phyloP scores from a whole-genome alignment of 2,888 invertebrate genomes.

The Brenthis daphne region DNA sequence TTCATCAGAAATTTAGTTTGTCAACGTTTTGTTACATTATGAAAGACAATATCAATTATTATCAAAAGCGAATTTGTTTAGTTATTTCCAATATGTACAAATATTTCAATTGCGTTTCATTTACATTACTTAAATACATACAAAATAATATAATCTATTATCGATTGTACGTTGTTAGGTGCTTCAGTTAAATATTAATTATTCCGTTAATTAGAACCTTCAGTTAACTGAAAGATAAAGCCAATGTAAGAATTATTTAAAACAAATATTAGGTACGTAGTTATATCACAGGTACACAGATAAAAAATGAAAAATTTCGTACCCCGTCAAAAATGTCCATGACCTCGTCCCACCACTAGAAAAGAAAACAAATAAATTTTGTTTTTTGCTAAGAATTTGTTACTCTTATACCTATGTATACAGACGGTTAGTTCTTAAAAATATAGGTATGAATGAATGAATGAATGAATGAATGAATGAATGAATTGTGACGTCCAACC shows the following conservation, averaged over 20 bases:
- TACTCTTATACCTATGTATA: constrained; percentile 1
- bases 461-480: neutral
- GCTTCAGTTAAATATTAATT: constrained; percentile 1
- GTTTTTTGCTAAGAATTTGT: constrained; percentile 51
- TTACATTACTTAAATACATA: too few relatives aligned
- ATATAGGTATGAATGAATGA: neutral
- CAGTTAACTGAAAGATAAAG: constrained; percentile 31
- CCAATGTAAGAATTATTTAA: constrained; percentile 26
- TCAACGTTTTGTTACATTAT: too few relatives aligned
- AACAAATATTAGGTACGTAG: constrained; percentile 31
- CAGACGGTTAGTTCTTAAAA: constrained; percentile 44
- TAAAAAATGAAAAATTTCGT: constrained; percentile 82
- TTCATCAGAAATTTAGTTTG: too few relatives aligned
- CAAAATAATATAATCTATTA: too few relatives aligned
- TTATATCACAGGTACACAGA: constrained; percentile 68
- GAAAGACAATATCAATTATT: too few relatives aligned
- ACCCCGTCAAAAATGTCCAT: constrained; percentile 98
- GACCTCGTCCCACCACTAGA: constrained; percentile 98
- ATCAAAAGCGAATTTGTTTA: too few relatives aligned
- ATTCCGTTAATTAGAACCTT: constrained; percentile 11
- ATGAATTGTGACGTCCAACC: constrained; percentile 26
- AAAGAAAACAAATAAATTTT: constrained; percentile 79
- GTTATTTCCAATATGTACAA: too few relatives aligned
- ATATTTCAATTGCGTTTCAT: too few relatives aligned
- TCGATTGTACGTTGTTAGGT: neutral